Base-by-base conservation (phyloP, 2,113 vertebrate species). In the Tympanuchus pallidicinctus region DNA sequence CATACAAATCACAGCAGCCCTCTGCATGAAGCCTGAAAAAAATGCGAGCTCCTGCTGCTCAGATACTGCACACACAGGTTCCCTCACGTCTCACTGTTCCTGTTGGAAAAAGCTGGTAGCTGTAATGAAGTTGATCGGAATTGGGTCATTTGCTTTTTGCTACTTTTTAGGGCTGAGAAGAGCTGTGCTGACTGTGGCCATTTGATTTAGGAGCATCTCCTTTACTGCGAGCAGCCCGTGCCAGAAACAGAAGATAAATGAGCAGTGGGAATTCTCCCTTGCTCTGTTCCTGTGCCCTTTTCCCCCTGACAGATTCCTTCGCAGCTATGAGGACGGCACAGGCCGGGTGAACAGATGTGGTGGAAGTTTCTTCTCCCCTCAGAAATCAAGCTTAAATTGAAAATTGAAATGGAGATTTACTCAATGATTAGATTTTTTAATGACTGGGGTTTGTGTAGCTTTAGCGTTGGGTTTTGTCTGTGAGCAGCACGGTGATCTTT, bases 151-250 rank as follows among this genome's bases (percentile, higher is more conserved):
- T 79, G 94, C 79, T 1, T 94, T 84, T 71, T 86, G 95, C 93
- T 92, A 71, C 93, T 89, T 77, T 63, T 80, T 34, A 88, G 82
- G 96, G 81, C 47, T 54, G 88, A 70, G 21, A 54, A 57, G 92
- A 75, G 50, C 73, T 0, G 3, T 56, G 57, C 86, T 83, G 93
- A 56, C 82, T 28, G 54, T 61, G 78, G 63, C 56, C 36, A 36
- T 77, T 86, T 96, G 94, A 90, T 95, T 96, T 93, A 86, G 88
- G 82, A 96, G 88, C 88, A 93, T 94, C 93, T 65, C 70, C 86
- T 93, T 21, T 13, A 42, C 93, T 56, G 52, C 13, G 15, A 81
- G 7, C 48, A 71, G 72, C 15, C 67, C 6, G 60, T 91, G 92
- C 90, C 93, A 94, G 93, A 82, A 88, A 30, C 32, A 17, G 92